Conservation (phyloP, 1,140 invertebrate species). For the Xylocopa sonorina region DNA sequence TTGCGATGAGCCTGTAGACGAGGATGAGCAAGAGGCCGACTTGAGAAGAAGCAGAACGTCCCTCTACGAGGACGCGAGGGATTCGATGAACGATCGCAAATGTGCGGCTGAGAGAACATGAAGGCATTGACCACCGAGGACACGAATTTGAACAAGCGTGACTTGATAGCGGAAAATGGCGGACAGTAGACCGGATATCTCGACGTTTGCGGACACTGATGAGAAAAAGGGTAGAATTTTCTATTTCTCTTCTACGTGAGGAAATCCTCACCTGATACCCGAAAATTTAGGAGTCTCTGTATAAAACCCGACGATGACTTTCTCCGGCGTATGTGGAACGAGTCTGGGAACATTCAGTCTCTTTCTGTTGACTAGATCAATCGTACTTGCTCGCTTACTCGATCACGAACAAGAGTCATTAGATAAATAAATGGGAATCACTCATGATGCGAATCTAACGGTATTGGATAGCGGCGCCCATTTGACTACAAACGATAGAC, state of each 20-base stretch:
- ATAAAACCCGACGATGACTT: no score
- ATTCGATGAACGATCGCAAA: conserved; percentile 48
- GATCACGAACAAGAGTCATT: not conserved
- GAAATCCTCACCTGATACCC: no score
- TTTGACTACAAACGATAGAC: conserved; percentile 59
- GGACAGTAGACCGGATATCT: conserved; percentile 29
- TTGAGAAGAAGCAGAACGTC: conserved; percentile 62
- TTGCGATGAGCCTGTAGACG: conserved; percentile 1
- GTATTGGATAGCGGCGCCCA: conserved; percentile 27
- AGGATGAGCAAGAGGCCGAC: conserved; percentile 46
- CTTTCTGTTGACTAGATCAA: no score
- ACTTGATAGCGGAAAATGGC: conserved; percentile 75
- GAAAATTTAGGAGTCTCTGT: no score
- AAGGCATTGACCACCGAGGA: conserved; percentile 54
- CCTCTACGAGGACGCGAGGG: conserved; percentile 71
- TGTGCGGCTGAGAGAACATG: conserved; percentile 1
- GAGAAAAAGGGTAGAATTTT: conserved; percentile 26
- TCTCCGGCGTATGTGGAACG: conserved; percentile 39
- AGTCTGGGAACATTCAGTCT: no score
- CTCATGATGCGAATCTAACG: conserved; percentile 40
- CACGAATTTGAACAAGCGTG: conserved; percentile 74
- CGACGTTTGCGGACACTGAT: not conserved
- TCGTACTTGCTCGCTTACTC: not conserved
- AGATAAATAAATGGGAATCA: conserved; percentile 17
- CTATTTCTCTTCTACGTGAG: no score